Conservation (phyloP, 2,797 vertebrate genomes). For the Distichodus sexfasciatus region DNA sequence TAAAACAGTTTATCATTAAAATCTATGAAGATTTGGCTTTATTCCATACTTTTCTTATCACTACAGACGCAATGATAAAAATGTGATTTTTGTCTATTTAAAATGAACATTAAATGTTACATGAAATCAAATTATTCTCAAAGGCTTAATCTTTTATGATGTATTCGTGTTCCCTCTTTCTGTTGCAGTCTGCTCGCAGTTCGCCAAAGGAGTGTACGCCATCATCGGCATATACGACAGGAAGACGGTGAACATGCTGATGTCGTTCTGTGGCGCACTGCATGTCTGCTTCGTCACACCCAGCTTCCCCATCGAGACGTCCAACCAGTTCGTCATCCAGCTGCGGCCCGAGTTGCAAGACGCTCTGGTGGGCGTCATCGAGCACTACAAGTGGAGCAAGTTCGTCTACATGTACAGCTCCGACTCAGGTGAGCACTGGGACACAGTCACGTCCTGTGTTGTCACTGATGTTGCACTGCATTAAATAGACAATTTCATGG, state of each 20-base stretch:
- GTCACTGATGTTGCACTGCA: no score
- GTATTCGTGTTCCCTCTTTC: conserved; percentile 1
- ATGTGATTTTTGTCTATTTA: no score
- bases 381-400: conserved; percentile 94
- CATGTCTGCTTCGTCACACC: conserved; percentile 98
- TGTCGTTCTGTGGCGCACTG: conserved; percentile 96
- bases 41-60: no score
- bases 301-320: conserved; percentile 94
- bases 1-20: no score
- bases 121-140: no score
- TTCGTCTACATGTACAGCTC: conserved; percentile 99
- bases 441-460: no score
- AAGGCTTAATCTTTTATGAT: neutral
- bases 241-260: conserved; percentile 98
- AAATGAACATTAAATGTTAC: no score
- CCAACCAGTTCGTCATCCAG: conserved; percentile 98
- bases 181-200: conserved; percentile 93
- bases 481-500: no score
- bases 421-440: conserved; percentile 88
- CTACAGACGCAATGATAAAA: no score
- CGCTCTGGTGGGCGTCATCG: conserved; percentile 91
- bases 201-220: conserved; percentile 97
- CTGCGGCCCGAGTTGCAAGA: conserved; percentile 95
- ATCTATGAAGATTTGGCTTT: no score
- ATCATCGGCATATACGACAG: conserved; percentile 98